Conservation (phyloP, 2,888 invertebrate genomes). For the Nemoura dubitans region DNA sequence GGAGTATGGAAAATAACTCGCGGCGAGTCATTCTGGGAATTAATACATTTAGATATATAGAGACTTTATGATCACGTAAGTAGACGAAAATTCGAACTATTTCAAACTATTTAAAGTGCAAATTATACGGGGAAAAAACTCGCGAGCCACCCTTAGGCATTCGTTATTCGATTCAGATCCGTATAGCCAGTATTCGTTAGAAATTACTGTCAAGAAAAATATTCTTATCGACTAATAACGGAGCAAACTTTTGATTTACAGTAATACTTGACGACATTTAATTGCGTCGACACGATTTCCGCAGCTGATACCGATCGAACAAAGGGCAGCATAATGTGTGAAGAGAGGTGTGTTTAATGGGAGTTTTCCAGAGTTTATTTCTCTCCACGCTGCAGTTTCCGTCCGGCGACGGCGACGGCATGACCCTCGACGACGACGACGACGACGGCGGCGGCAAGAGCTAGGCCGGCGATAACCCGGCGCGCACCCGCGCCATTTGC, state of each 20-base stretch:
- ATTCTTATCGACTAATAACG: not conserved
- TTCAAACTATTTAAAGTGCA: not conserved
- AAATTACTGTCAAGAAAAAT: conserved; percentile 1
- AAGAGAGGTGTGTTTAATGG: not conserved
- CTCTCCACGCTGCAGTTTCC: conserved; percentile 30
- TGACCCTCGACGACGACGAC: not conserved
- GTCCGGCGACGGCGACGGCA: not conserved
- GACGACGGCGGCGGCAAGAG: not conserved
- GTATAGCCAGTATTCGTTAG: not conserved
- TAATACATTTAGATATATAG: not conserved
- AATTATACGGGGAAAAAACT: conserved; percentile 17
- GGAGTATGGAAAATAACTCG: not conserved
- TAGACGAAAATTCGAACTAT: not conserved
- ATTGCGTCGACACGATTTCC: not conserved
- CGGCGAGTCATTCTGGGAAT: not conserved
- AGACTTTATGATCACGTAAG: not conserved
- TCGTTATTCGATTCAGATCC: not conserved
- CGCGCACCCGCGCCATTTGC: not conserved
- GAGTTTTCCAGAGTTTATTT: conserved; percentile 1
- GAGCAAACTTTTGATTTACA: conserved; percentile 9
- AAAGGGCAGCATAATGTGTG: not conserved
- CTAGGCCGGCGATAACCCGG: not conserved
- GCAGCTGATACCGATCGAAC: not conserved
- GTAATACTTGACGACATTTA: not conserved
- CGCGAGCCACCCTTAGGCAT: not conserved